These are phyloP conservation scores for Zoanthus gigantus DNA, from an alignment of 92 coral and sea anemone species.

Conservation along the genomic window DNA sequence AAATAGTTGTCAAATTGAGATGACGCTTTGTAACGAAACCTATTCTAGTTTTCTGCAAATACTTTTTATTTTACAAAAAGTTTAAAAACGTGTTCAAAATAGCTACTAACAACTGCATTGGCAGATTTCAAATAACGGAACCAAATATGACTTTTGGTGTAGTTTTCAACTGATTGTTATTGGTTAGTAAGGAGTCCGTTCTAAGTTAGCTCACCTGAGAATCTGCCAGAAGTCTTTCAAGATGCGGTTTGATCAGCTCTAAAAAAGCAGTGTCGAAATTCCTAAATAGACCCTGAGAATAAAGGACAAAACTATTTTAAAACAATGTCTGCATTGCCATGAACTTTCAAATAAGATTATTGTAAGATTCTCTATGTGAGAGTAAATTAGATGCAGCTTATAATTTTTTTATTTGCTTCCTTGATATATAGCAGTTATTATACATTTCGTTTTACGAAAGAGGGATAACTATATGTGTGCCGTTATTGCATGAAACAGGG, in stretches of 20 bases:
- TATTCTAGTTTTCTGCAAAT: neutral
- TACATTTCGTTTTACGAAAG: no score
- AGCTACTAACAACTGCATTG: neutral
- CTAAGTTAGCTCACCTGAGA: conserved; percentile 66
- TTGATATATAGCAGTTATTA: no score
- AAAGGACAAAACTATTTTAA: neutral
- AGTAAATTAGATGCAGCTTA: no score
- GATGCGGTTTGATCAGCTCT: conserved; percentile 85
- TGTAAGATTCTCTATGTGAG: no score
- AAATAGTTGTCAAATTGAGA: neutral
- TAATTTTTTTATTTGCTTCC: no score
- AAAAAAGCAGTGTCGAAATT: conserved; percentile 89
- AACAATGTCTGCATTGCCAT: neutral
- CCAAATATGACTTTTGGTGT: neutral
- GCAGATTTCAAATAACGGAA: neutral
- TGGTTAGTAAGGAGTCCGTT: neutral
- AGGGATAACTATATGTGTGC: no score
- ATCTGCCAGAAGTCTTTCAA: conserved; percentile 85
- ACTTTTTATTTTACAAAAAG: neutral
- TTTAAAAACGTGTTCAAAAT: neutral
- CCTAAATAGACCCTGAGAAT: conserved; percentile 88
- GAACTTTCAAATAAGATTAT: no score
- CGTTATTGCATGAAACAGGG: no score
- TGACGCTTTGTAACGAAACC: neutral
- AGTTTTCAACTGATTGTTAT: no score